A percentile compares a stretch with the other conserved stretches of the same genome.
Evolutionary conservation across 2,888 invertebrate genomes (phyloP).

Genomic region (Dermolepida albohirtum): DNA sequence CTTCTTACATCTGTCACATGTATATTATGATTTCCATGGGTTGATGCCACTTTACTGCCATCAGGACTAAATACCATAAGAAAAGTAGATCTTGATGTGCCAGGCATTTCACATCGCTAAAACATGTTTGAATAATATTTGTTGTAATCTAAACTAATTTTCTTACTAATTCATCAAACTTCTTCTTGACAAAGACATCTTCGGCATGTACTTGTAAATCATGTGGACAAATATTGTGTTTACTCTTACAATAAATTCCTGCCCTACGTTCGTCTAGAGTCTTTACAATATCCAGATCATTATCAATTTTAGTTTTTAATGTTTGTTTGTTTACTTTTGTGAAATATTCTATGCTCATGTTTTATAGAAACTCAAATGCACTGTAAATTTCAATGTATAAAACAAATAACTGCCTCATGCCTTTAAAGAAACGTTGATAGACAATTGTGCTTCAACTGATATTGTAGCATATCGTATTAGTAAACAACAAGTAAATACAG

Average conservation of each 20-base stretch:
- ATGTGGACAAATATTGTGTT: slow-evolving; percentile 27
- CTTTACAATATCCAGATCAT: slow-evolving; percentile 52
- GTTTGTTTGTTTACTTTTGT: slow-evolving; percentile 13
- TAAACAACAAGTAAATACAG: slow-evolving; percentile 45
- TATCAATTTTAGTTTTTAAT: slow-evolving; percentile 3
- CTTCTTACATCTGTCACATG: slow-evolving; percentile 84
- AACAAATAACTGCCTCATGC: neutral
- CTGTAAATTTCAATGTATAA: neutral
- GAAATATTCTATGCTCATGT: neutral
- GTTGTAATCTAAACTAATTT: slow-evolving; percentile 18
- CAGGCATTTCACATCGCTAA: slow-evolving; percentile 79
- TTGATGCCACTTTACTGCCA: slow-evolving; percentile 86
- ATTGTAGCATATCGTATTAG: slow-evolving; percentile 7
- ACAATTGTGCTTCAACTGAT: neutral
- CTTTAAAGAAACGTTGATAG: neutral
- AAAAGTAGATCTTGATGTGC: slow-evolving; percentile 83
- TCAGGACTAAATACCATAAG: slow-evolving; percentile 90
- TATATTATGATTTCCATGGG: slow-evolving; percentile 90
- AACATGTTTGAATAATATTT: slow-evolving; percentile 53
- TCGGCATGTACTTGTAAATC: slow-evolving; percentile 66
- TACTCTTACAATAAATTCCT: slow-evolving; percentile 42
- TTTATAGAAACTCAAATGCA: neutral
- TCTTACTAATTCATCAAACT: slow-evolving; percentile 72
- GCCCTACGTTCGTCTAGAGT: slow-evolving; percentile 54
- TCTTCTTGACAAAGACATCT: slow-evolving; percentile 72